Percentiles rank a stretch among this genome's conserved stretches.
Conservation (phyloP, 2,113 vertebrate genomes). For the Gambusia affinis region DNA sequence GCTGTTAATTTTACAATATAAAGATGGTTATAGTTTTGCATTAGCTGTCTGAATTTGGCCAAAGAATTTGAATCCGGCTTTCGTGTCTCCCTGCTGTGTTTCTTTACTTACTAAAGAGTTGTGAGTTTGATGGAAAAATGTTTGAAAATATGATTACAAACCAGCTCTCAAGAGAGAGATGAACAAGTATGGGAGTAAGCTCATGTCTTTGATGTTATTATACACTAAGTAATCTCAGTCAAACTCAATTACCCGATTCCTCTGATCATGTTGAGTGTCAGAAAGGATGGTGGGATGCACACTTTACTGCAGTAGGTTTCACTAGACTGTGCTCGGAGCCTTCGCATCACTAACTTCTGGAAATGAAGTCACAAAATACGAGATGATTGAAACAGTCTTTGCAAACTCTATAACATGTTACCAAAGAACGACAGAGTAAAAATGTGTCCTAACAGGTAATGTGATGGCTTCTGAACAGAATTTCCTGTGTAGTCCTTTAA, state of each 20-base stretch:
- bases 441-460: slow-evolving; percentile 44
- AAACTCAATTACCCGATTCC: slow-evolving; percentile 59
- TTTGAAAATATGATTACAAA: slow-evolving; percentile 47
- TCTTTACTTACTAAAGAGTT: slow-evolving; percentile 50
- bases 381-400: slow-evolving; percentile 46
- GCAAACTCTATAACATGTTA: slow-evolving; percentile 19
- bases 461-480: slow-evolving; percentile 4
- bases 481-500: slow-evolving; percentile 22
- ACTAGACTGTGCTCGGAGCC: slow-evolving; percentile 13
- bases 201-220: slow-evolving; percentile 57
- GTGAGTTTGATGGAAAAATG: slow-evolving; percentile 44
- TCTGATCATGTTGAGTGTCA: slow-evolving; percentile 51
- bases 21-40: slow-evolving; percentile 27
- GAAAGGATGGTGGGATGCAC: slow-evolving; percentile 35
- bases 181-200: slow-evolving; percentile 41
- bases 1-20: slow-evolving; percentile 13
- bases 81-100: slow-evolving; percentile 48
- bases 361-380: slow-evolving; percentile 34
- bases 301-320: slow-evolving; percentile 38
- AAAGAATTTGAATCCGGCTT: slow-evolving; percentile 33
- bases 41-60: slow-evolving; percentile 40
- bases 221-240: slow-evolving; percentile 53
- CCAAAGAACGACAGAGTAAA: slow-evolving; percentile 46
- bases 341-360: slow-evolving; percentile 42
- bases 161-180: slow-evolving; percentile 32